Base-by-base conservation (phyloP, 1,140 invertebrate genomes). In the Medauroidea extradentata region DNA sequence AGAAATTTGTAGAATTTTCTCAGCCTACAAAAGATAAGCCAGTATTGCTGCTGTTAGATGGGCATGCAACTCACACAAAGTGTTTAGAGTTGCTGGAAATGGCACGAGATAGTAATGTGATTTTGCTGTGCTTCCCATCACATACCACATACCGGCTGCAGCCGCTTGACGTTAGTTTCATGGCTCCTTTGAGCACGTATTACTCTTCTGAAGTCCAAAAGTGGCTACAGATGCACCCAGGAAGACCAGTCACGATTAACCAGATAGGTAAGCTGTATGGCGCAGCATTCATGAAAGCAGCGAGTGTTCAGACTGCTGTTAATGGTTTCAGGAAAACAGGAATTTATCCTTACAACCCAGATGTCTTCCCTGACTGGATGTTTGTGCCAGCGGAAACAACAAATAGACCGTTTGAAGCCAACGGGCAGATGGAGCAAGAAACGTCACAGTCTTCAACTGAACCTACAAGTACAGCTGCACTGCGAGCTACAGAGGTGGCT, bases 101-200 rank as follows among this genome's bases (percentile, higher is more conserved):
- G 11, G 50, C 56, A 25, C 19, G 56, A 49, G 61, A 72, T 60
- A 70, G 73, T 67, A 54, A 68, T n/a, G 64, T 74, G 0, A 61
- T 67, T 11, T 67, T 77, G 19, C 19, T 75, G 16, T 73, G 66
- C 51, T 62, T 72, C 13, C 70, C 58, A 16, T 69, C 72, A 23
- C 71, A 75, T 53, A 67, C 63, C 54, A 72, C 68, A n/a, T 73
- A 78, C 57, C 64, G 66, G 59, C 59, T 78, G 25, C 73, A 78
- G 57, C 72, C 71, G 3, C 59, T 76, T n/a, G 73, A 77, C 59
- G 67, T 67, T 8, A 52, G 46, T 14, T 61, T 74, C 34, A 72
- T 67, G 64, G 65, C 58, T 34, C 70, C 72, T 7, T 64, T 75
- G 27, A 75, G 67, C 43, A 55, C 46, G 4, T 70, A 63, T 59